Evolutionary conservation across 2,113 vertebrate genomes (phyloP), one percentile per base, ranked within the genome.

Genomic region (Semnornis frantzii): DNA sequence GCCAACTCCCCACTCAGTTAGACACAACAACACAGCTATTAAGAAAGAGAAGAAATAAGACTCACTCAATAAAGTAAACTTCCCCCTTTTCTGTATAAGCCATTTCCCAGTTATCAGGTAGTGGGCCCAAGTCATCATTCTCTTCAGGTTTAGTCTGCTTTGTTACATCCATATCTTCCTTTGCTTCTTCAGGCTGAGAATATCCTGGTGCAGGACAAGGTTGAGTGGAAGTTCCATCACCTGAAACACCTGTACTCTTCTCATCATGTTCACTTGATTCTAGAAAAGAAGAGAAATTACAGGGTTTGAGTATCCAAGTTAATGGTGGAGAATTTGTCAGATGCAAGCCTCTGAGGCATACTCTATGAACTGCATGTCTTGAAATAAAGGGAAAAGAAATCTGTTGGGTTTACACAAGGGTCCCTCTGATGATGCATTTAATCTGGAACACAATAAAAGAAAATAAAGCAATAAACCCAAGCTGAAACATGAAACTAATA

Each of bases 91-190:
- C 99, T 15, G 99, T 99, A 94, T 99, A 99, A 57, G 99, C 99
- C 99, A 99, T 99, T 98, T 99, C 99, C 99, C 99, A 99, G 97
- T 99, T 99, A 95, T 99, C 99, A 33, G 99, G 99, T 91, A 99
- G 96, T 2, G 98, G 98, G 27, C 99, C 99, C 82, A 98, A 97
- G 68, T 99, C 99, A 9, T 99, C 98, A 66, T 96, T 98, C 79
- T 99, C 98, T 52, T 99, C 99, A 18, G 98, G 97, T 93, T 99
- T 99, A 76, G 97, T 94, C 24, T 96, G 97, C 89, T 98, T 98
- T 30, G 97, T 97, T 79, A 98, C 96, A 90, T 98, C 98, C 70
- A 97, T 97, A 78, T 98, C 98, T 16, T 99, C 99, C 94, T 98
- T 98, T 62, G 96, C 94, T 57, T 97, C 98, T 90, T 99, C 98